Conservation (phyloP, 30 jellyfish, hydroid and myxozoan genomes). For the Pseudorhiza aurosa region DNA sequence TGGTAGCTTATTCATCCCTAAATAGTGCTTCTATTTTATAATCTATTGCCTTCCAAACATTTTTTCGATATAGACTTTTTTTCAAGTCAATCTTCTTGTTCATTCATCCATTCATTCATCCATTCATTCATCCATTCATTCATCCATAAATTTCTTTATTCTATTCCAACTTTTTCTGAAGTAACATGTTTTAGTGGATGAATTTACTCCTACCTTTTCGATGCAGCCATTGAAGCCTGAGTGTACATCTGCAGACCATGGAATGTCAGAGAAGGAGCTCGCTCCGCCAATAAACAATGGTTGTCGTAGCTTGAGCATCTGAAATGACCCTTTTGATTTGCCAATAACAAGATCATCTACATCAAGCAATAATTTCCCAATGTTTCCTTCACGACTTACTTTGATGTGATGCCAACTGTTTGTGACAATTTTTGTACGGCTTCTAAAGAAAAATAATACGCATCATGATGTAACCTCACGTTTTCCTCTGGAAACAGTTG, state of each 20-base stretch:
- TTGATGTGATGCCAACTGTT: conserved; percentile 55
- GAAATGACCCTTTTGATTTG: conserved; percentile 59
- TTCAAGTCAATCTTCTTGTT: too few species aligned
- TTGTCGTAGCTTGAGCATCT: conserved; percentile 49
- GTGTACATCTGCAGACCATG: conserved; percentile 28
- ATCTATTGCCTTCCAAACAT: too few species aligned
- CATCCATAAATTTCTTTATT: too few species aligned
- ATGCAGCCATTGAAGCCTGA: conserved; percentile 65
- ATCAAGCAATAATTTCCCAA: conserved; percentile 19
- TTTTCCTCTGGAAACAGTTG: too few species aligned
- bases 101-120: too few species aligned
- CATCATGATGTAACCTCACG: too few species aligned
- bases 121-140: too few species aligned
- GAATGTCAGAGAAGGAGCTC: conserved; percentile 13
- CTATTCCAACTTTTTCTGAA: too few species aligned
- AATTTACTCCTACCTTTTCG: conserved; percentile 67
- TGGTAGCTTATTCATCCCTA: too few species aligned
- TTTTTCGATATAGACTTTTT: too few species aligned
- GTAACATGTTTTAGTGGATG: too few species aligned
- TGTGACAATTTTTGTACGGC: conserved; percentile 11
- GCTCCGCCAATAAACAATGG: conserved; percentile 71
- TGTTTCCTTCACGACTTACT: conserved; percentile 17
- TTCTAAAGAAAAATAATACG: conserved; percentile 34
- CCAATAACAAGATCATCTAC: conserved; percentile 28
- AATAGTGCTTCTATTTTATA: too few species aligned